These are phyloP conservation scores for Crotalus horridus DNA, from an alignment of 2,113 vertebrate genomes.

Conservation along the genomic window DNA sequence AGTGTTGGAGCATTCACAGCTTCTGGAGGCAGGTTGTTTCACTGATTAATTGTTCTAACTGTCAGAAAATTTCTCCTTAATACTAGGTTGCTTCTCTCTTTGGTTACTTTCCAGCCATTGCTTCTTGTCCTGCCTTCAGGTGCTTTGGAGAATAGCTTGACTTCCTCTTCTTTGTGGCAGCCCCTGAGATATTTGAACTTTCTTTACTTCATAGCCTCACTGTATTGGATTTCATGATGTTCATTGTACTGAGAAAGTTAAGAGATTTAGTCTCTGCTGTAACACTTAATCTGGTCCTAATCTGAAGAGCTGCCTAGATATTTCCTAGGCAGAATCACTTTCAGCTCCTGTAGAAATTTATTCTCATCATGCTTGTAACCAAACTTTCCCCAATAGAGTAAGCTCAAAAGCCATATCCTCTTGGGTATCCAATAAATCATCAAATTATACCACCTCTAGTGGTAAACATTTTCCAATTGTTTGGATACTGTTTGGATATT, in stretches of 20 bases:
- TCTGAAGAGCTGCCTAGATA: background rate
- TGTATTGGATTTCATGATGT: background rate
- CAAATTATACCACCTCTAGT: background rate
- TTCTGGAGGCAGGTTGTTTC: no score
- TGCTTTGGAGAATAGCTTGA: no score
- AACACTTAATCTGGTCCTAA: background rate
- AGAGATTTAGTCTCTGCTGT: background rate
- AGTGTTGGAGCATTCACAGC: no score
- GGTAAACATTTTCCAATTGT: background rate
- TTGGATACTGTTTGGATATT: no score
- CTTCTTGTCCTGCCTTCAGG: no score
- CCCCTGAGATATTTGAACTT: background rate
- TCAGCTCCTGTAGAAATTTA: background rate
- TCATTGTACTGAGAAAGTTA: background rate
- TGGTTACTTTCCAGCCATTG: no score
- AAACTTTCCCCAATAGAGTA: background rate
- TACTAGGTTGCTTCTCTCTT: no score
- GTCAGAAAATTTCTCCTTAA: no score
- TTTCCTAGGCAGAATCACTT: background rate
- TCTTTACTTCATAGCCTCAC: background rate
- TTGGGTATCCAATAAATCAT: background rate
- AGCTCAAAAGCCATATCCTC: background rate
- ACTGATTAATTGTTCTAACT: no score
- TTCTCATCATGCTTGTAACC: background rate
- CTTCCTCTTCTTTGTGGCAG: no score